Conservation (phyloP, 2,797 vertebrate species). For the Chiropotes sagulatus region DNA sequence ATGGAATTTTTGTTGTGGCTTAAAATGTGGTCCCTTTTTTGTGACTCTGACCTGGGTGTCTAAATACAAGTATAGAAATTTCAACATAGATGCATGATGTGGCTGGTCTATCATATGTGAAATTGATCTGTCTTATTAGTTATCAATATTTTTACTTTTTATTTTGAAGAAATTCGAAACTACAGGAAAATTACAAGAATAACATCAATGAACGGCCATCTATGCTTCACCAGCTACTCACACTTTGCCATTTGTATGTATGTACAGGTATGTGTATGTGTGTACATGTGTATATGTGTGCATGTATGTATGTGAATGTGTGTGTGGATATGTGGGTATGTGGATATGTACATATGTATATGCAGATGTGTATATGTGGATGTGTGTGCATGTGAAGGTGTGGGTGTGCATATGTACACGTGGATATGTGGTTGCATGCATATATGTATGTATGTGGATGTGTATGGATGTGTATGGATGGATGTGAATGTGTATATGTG, state of each 20-base stretch:
- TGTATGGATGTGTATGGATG: no score
- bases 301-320: not conserved
- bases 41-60: not conserved
- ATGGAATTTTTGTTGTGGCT: not conserved
- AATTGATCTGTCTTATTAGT: not conserved
- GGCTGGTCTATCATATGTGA: not conserved
- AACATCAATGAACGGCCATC: not conserved
- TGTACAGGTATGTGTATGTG: not conserved
- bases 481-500: no score
- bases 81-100: not conserved
- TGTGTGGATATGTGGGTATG: no score
- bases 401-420: no score
- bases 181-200: not conserved
- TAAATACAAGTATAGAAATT: not conserved
- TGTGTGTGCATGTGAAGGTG: not conserved
- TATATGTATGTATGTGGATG: not conserved
- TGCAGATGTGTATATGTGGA: not conserved
- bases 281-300: not conserved
- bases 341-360: not conserved
- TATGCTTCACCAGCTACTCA: not conserved
- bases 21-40: not conserved
- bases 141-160: not conserved
- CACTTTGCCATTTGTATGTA: not conserved
- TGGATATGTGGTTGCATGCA: not conserved
- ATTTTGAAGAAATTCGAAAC: constrained; percentile 14